Conservation (phyloP, 2,113 vertebrate species). For the Morone chrysops region DNA sequence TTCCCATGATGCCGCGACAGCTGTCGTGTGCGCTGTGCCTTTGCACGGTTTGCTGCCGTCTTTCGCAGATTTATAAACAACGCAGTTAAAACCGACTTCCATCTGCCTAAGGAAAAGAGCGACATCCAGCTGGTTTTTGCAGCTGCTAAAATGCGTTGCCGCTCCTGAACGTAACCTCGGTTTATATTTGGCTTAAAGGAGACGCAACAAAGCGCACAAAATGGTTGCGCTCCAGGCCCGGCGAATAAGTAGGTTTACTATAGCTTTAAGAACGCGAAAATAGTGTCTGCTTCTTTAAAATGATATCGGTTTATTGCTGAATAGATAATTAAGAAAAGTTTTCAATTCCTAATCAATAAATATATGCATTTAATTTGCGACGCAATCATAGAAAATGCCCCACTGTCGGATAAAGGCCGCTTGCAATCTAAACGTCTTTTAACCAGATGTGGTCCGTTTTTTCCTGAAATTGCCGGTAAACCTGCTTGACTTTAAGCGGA, state of each 20-base stretch:
- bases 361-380: slow-evolving; percentile 69
- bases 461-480: slow-evolving; percentile 55
- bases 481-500: slow-evolving; percentile 55
- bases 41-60: background rate
- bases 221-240: slow-evolving; percentile 68
- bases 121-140: slow-evolving; percentile 52
- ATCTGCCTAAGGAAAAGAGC: accelerated
- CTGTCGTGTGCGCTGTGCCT: background rate
- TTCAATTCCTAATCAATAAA: slow-evolving; percentile 65
- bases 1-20: slow-evolving; percentile 64
- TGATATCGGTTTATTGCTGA: slow-evolving; percentile 78
- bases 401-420: slow-evolving; percentile 79
- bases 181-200: slow-evolving; percentile 87
- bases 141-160: slow-evolving; percentile 44
- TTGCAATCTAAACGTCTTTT: slow-evolving; percentile 67
- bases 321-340: slow-evolving; percentile 81
- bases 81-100: background rate
- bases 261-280: slow-evolving; percentile 87
- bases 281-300: slow-evolving; percentile 85
- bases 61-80: slow-evolving; percentile 62
- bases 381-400: slow-evolving; percentile 77
- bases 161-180: slow-evolving; percentile 57
- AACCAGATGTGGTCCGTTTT: slow-evolving; percentile 60
- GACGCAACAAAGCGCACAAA: slow-evolving; percentile 86
- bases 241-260: slow-evolving; percentile 81